phyloP scores from a whole-genome alignment of 2,113 vertebrate species.

The Campylomormyrus numenius region DNA sequence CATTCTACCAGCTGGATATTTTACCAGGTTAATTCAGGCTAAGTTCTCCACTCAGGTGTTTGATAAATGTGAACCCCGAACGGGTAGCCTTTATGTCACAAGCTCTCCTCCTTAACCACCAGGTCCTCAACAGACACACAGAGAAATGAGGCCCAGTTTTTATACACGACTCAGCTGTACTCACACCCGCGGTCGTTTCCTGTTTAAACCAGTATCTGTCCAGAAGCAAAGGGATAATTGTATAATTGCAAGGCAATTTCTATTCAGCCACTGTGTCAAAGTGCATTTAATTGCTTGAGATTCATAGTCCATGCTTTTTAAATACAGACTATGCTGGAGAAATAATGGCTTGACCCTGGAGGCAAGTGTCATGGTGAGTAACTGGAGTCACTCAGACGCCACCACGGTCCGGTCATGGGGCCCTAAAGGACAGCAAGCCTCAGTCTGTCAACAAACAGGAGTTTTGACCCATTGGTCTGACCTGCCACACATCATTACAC shows the following conservation, averaged over 20 bases:
- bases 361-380: not conserved
- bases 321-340: not conserved
- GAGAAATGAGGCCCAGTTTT: not conserved
- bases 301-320: not conserved
- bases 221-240: not conserved
- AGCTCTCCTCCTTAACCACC: not conserved
- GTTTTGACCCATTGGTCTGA: not conserved
- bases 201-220: not conserved
- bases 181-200: not conserved
- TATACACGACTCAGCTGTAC: not conserved
- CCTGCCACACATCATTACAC: not conserved
- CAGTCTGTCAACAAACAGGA: not conserved
- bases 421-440: not conserved
- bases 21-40: not conserved
- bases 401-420: not conserved
- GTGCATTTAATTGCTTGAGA: not conserved
- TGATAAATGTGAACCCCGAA: not conserved
- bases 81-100: not conserved
- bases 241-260: not conserved
- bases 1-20: not conserved
- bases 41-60: not conserved
- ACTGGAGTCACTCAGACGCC: not conserved
- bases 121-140: not conserved
- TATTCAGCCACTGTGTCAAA: not conserved
- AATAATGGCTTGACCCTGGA: not conserved